A percentile compares a stretch with the other conserved stretches of the same genome.
These are phyloP conservation scores for Tachycineta bicolor DNA, from an alignment of 2,113 vertebrate genomes.

Conservation along the genomic window DNA sequence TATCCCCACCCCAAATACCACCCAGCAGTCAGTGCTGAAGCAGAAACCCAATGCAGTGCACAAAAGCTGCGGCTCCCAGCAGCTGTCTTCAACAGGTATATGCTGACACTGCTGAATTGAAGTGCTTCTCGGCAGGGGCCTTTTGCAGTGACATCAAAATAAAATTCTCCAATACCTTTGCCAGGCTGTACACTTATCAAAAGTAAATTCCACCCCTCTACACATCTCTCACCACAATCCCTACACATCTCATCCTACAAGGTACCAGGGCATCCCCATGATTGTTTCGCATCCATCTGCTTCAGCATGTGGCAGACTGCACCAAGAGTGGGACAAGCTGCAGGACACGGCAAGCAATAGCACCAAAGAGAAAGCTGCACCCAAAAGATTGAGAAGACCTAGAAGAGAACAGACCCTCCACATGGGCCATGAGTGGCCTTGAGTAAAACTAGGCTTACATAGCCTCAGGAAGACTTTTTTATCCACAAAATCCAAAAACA, in stretches of 20 bases:
- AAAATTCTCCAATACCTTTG: background rate
- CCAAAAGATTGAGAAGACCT: background rate
- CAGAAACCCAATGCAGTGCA: background rate
- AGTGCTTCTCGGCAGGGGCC: background rate
- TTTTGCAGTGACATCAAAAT: background rate
- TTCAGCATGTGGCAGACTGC: background rate
- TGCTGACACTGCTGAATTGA: background rate
- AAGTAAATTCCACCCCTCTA: background rate
- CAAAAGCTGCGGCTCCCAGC: background rate
- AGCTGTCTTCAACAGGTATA: background rate
- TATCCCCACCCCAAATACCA: background rate
- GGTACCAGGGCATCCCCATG: background rate
- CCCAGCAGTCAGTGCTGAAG: background rate
- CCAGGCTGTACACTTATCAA: background rate
- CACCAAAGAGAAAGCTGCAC: background rate
- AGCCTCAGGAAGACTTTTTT: background rate
- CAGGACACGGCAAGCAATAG: accelerated
- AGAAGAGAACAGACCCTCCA: background rate
- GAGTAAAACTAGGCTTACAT: background rate
- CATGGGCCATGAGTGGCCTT: accelerated
- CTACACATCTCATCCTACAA: background rate
- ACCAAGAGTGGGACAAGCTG: background rate
- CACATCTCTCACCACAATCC: background rate
- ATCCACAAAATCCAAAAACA: background rate
- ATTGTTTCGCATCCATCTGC: background rate